Evolutionary conservation across 2,113 vertebrate genomes (phyloP).

Genomic region (Leptosomus discolor): DNA sequence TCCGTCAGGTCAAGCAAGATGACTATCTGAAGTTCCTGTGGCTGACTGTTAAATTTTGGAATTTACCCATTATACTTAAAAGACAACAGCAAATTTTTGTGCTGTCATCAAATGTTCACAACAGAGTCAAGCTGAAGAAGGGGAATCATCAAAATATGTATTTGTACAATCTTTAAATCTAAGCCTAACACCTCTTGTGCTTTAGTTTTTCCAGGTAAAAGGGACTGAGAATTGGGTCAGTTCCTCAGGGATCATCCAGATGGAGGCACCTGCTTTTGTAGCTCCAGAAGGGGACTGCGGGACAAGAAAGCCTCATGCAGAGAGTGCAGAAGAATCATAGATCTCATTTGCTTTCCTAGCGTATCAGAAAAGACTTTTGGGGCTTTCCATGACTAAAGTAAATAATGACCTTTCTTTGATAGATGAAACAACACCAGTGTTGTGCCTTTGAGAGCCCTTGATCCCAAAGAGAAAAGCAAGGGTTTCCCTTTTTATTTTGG

Average conservation of each 20-base stretch:
- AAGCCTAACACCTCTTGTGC: background rate
- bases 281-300: background rate
- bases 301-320: background rate
- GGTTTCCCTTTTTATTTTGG: constrained; percentile 26
- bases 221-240: background rate
- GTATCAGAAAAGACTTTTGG: background rate
- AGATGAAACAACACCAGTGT: background rate
- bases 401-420: background rate
- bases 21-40: background rate
- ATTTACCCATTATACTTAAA: background rate
- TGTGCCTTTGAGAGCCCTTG: constrained; percentile 4
- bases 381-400: background rate
- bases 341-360: background rate
- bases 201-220: background rate
- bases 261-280: background rate
- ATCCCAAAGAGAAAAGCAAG: constrained; percentile 12
- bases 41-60: background rate
- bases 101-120: background rate
- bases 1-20: background rate
- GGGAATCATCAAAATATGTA: background rate
- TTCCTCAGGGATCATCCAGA: background rate
- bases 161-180: background rate
- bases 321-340: background rate
- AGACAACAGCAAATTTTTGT: background rate
- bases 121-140: background rate